Base-by-base conservation (phyloP, 2,113 vertebrate species). In the Scomber colias region DNA sequence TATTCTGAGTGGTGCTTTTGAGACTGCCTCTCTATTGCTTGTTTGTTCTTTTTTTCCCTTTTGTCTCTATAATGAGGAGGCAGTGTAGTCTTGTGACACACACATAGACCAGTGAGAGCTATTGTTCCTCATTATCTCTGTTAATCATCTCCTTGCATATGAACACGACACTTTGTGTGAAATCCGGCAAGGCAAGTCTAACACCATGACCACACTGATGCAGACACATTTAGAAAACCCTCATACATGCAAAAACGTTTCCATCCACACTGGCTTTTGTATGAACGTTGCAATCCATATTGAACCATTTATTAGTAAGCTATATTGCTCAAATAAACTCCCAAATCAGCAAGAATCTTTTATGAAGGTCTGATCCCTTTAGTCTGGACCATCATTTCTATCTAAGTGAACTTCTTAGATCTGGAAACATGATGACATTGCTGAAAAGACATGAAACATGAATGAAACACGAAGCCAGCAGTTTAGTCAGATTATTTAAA, bases 101-200 rank as follows among this genome's bases (percentile, higher is more conserved):
- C 44, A 49, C 35, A 63, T 35, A 40, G 30, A 48, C 35, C 46
- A 31, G 24, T 3, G 10, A 63, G 3, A 4, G 10, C 46, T 31
- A 61, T 66, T 75, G 64, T 74, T 46, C 17, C 46, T 57, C 50
- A 61, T 80, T 63, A 66, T 75, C 45, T 54, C 48, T 62, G 53
- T 54, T 51, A 61, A 78, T 67, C 67, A 72, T 72, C 71, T 19
- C 35, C 49, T 16, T 46, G 8, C 48, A 59, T 13, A 45, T 57
- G 15, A 64, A 62, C 15, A 69, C 59, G 51, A 53, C 9, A 21
- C 27, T 30, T 40, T 30, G 56, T 44, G 45, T 30, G 27, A 73
- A 77, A 60, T 10, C 61, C 68, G 48, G 56, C 15, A 24, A 17
- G 35, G 19, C 51, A 27, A 44, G 54, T 59, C 45, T 31, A 35